Conservation (phyloP, 2,888 invertebrate genomes). For the Metallyticus violacea region DNA sequence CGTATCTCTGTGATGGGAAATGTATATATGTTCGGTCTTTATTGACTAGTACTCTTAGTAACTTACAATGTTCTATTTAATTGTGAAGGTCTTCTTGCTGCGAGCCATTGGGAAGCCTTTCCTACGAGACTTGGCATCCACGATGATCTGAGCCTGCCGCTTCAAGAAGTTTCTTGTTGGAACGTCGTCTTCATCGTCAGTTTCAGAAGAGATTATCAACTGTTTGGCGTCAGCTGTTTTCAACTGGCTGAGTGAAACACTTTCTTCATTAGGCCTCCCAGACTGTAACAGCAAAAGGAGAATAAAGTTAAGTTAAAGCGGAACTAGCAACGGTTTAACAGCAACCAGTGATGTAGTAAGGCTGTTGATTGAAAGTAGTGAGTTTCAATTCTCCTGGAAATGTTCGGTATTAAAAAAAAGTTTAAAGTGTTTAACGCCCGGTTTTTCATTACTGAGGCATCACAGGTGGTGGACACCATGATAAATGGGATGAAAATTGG, state of each 20-base stretch:
- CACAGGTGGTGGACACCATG: too few species aligned
- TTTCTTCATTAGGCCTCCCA: background rate
- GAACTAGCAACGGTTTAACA: too few species aligned
- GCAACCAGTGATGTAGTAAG: too few species aligned
- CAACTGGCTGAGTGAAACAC: background rate
- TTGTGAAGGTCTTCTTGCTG: background rate
- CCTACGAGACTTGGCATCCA: conserved; percentile 77
- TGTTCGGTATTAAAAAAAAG: too few species aligned
- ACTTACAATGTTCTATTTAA: background rate
- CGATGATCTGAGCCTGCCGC: conserved; percentile 77
- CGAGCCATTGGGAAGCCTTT: conserved; percentile 25
- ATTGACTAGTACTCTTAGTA: too few species aligned
- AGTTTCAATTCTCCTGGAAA: too few species aligned
- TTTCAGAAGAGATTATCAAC: conserved; percentile 43
- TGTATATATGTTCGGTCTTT: too few species aligned
- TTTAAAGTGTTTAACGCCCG: too few species aligned
- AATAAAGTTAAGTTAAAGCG: background rate
- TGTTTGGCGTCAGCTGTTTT: conserved; percentile 39
- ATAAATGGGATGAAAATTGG: too few species aligned
- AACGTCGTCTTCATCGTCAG: conserved; percentile 79
- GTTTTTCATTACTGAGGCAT: too few species aligned
- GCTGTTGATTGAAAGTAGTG: too few species aligned
- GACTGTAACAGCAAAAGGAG: background rate
- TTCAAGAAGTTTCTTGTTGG: conserved; percentile 76
- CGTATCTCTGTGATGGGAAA: too few species aligned